Conservation (phyloP, 1,140 invertebrate genomes). For the Pseudobourletiella spinata region DNA sequence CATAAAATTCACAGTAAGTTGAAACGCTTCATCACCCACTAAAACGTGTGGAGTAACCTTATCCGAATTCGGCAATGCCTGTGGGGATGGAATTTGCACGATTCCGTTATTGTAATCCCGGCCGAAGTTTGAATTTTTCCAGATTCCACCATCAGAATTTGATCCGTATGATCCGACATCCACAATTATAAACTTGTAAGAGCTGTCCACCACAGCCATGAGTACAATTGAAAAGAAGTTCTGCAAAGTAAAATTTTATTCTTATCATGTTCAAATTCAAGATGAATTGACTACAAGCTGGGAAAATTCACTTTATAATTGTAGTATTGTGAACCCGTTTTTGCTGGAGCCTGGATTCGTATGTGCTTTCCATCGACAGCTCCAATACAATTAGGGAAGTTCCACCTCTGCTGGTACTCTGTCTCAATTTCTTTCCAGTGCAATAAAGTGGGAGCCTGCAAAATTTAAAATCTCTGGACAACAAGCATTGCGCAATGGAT, state of each 20-base stretch:
- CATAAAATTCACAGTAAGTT: not conserved
- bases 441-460: not conserved
- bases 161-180: not conserved
- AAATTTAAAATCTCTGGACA: too few species aligned
- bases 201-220: not conserved
- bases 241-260: not conserved
- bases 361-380: slow-evolving; percentile 3
- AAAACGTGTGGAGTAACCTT: not conserved
- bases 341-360: not conserved
- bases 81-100: not conserved
- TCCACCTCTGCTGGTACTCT: slow-evolving; percentile 31
- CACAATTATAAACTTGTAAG: not conserved
- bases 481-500: not conserved
- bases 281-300: not conserved
- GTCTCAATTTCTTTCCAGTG: slow-evolving; percentile 27
- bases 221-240: not conserved
- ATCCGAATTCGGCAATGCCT: not conserved
- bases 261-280: too few species aligned
- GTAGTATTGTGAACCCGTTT: slow-evolving; percentile 40
- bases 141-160: too few species aligned
- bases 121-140: not conserved
- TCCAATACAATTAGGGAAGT: slow-evolving; percentile 6
- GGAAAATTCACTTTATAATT: slow-evolving; percentile 41
- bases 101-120: not conserved
- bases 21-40: not conserved